These are phyloP conservation scores for Tenthredo mesomela DNA, from an alignment of 2,888 invertebrate genomes.

Conservation along the genomic window DNA sequence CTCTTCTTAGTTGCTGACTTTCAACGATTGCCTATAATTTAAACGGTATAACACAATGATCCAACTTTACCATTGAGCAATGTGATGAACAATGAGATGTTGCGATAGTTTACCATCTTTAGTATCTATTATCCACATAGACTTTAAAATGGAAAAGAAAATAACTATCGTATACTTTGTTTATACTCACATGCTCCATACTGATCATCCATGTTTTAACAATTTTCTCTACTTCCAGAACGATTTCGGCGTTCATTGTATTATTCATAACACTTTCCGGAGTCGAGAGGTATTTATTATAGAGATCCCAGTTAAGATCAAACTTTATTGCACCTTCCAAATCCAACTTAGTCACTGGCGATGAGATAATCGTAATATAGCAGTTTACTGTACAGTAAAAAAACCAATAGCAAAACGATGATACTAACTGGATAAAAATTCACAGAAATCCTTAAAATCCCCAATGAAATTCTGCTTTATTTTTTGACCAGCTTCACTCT, in stretches of 20 bases:
- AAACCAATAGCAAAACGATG: neutral
- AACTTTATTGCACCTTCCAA: slow-evolving; percentile 83
- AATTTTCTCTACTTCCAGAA: slow-evolving; percentile 82
- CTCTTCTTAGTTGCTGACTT: slow-evolving; percentile 89
- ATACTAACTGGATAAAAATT: slow-evolving; percentile 79
- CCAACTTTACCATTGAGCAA: neutral
- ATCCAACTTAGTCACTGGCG: slow-evolving; percentile 83
- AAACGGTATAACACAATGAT: neutral
- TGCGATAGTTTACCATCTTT: neutral
- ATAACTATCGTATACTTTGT: neutral
- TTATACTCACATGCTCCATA: slow-evolving; percentile 83
- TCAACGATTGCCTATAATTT: slow-evolving; percentile 83
- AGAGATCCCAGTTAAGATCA: slow-evolving; percentile 80
- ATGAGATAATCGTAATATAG: slow-evolving; percentile 61
- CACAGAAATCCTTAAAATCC: slow-evolving; percentile 80
- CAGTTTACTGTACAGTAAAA: neutral
- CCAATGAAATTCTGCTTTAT: slow-evolving; percentile 81
- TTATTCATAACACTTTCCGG: slow-evolving; percentile 81
- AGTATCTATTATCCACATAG: neutral
- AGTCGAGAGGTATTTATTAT: slow-evolving; percentile 81
- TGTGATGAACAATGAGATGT: neutral
- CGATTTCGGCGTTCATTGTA: slow-evolving; percentile 81
- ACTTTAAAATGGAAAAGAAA: neutral
- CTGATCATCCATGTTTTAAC: slow-evolving; percentile 86
- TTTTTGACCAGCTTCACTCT: slow-evolving; percentile 77